phyloP scores from a whole-genome alignment of 2,888 invertebrate species.

The Amphipyra berbera region DNA sequence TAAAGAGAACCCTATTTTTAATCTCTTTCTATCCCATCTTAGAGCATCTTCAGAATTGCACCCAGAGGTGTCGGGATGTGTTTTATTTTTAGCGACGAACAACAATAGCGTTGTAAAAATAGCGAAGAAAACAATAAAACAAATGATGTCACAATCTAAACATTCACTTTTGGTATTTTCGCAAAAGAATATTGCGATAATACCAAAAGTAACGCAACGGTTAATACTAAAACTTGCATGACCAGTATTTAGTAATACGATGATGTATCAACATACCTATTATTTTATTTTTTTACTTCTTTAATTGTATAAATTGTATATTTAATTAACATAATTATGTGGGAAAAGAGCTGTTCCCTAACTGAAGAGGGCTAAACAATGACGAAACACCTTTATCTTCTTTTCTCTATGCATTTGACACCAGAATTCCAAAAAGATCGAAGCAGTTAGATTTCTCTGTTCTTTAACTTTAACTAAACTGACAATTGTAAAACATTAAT shows the following conservation, averaged over 20 bases:
- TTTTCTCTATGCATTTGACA: too few species aligned
- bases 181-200: conserved; percentile 29
- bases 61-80: conserved; percentile 3
- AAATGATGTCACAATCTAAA: conserved; percentile 16
- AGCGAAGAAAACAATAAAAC: conserved; percentile 19
- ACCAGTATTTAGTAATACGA: conserved; percentile 27
- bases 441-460: too few species aligned
- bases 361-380: too few species aligned
- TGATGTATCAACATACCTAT: not conserved
- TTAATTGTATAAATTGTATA: too few species aligned
- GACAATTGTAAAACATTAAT: too few species aligned
- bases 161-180: conserved; percentile 25
- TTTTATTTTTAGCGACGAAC: conserved; percentile 18
- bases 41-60: conserved; percentile 8
- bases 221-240: conserved; percentile 13
- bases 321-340: too few species aligned
- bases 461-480: too few species aligned
- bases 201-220: conserved; percentile 8
- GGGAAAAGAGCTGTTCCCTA: too few species aligned
- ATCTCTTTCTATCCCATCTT: not conserved
- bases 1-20: not conserved
- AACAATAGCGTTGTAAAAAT: conserved; percentile 14
- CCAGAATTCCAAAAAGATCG: too few species aligned
- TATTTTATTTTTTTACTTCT: too few species aligned
- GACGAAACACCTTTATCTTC: too few species aligned